phyloP scores from a whole-genome alignment of 2,113 vertebrate genomes.

The Himantopus leucocephalus region DNA sequence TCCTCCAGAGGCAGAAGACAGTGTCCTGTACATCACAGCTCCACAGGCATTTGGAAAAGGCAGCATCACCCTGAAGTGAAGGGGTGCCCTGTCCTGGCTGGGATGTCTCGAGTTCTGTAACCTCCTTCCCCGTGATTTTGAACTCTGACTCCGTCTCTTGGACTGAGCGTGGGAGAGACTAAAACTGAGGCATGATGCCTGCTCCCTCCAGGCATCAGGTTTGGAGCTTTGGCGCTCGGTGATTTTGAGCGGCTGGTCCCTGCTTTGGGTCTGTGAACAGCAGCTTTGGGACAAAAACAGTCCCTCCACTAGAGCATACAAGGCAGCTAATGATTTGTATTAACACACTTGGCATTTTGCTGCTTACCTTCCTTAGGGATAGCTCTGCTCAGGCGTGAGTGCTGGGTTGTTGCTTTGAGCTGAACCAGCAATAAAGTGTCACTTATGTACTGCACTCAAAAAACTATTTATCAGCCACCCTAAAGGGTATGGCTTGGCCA shows the following conservation, averaged over 20 bases:
- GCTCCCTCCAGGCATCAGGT: background rate
- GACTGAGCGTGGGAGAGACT: background rate
- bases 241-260: background rate
- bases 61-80: background rate
- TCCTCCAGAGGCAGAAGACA: too few relatives aligned
- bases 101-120: background rate
- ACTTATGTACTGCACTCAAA: fast-evolving
- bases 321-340: background rate
- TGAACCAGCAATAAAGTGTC: background rate
- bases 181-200: background rate
- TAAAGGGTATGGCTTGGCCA: background rate
- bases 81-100: background rate
- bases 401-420: background rate
- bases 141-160: background rate
- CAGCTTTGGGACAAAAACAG: background rate
- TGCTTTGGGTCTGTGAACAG: background rate
- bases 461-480: background rate
- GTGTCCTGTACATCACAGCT: background rate
- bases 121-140: fast-evolving
- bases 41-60: fast-evolving
- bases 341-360: background rate
- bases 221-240: background rate
- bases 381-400: fast-evolving
- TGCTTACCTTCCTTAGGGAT: background rate
- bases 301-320: background rate